These are phyloP conservation scores for Epiblema foenella DNA, from an alignment of 2,888 invertebrate species.

Conservation along the genomic window DNA sequence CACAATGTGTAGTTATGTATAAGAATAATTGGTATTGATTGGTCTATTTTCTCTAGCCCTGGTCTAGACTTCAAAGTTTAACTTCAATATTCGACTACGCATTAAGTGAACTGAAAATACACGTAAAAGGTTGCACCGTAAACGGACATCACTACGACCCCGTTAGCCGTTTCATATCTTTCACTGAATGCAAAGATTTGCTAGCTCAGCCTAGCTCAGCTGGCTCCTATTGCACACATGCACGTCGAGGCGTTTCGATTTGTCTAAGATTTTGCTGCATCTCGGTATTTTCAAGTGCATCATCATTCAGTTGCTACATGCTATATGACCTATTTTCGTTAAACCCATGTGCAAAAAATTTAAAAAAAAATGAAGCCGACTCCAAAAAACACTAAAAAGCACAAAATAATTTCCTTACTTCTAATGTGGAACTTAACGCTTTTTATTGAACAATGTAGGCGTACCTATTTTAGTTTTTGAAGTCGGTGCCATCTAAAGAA, in stretches of 20 bases:
- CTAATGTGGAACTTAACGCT: too few relatives aligned
- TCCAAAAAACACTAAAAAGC: too few relatives aligned
- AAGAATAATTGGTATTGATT: too few relatives aligned
- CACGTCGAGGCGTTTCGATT: constrained; percentile 42
- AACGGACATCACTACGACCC: constrained; percentile 61
- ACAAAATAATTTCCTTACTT: too few relatives aligned
- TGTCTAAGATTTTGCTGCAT: constrained; percentile 34
- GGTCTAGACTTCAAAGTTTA: too few relatives aligned
- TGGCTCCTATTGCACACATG: constrained; percentile 47
- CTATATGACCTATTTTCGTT: not conserved
- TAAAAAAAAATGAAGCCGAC: too few relatives aligned
- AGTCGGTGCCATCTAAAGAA: too few relatives aligned
- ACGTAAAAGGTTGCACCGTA: constrained; percentile 52
- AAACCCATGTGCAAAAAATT: not conserved
- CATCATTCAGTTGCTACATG: not conserved
- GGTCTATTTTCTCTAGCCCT: too few relatives aligned
- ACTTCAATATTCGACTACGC: not conserved
- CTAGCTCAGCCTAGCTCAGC: constrained; percentile 61
- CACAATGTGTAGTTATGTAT: too few relatives aligned
- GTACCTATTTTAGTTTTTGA: too few relatives aligned
- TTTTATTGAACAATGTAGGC: too few relatives aligned
- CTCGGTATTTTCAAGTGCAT: not conserved
- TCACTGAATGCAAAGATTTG: constrained; percentile 69
- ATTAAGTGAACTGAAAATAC: constrained; percentile 39
- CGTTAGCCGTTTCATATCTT: constrained; percentile 67